Conservation (phyloP, 1,140 invertebrate genomes). For the Drosophila virilis region DNA sequence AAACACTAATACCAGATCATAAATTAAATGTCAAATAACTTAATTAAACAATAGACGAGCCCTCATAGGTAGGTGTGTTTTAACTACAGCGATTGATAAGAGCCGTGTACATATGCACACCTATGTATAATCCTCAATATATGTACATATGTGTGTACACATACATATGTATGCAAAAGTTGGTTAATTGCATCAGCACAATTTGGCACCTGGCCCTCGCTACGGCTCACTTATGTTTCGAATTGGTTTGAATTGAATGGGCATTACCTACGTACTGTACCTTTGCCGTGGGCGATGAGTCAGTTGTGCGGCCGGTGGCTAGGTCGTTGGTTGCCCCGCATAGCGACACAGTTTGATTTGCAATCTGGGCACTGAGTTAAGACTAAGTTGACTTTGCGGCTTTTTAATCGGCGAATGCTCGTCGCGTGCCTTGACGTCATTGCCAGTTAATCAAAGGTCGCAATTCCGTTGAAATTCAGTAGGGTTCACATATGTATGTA, state of each 20-base stretch:
- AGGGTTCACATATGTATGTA: constrained; percentile 3
- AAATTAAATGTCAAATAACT: constrained; percentile 68
- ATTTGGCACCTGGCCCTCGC: neutral
- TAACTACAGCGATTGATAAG: constrained; percentile 26
- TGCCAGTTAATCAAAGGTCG: constrained; percentile 46
- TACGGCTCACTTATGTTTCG: neutral
- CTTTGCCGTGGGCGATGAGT: constrained; percentile 19
- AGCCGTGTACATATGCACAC: neutral
- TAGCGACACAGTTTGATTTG: constrained; percentile 54
- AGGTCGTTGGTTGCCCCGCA: constrained; percentile 49
- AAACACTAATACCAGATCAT: constrained; percentile 36
- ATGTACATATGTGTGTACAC: neutral
- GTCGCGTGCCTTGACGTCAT: constrained; percentile 77
- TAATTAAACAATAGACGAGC: constrained; percentile 64
- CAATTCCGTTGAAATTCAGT: constrained; percentile 47
- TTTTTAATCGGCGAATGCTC: constrained; percentile 46
- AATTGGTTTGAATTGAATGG: neutral
- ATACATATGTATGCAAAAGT: neutral
- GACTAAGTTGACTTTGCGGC: constrained; percentile 5
- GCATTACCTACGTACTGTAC: neutral
- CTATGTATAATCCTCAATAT: neutral
- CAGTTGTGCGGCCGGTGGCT: constrained; percentile 9
- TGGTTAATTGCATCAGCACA: neutral
- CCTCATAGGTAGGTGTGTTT: constrained; percentile 25
- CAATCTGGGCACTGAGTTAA: constrained; percentile 36